Evolutionary conservation across 2,888 invertebrate genomes (phyloP).

Genomic region (Acronicta alni): DNA sequence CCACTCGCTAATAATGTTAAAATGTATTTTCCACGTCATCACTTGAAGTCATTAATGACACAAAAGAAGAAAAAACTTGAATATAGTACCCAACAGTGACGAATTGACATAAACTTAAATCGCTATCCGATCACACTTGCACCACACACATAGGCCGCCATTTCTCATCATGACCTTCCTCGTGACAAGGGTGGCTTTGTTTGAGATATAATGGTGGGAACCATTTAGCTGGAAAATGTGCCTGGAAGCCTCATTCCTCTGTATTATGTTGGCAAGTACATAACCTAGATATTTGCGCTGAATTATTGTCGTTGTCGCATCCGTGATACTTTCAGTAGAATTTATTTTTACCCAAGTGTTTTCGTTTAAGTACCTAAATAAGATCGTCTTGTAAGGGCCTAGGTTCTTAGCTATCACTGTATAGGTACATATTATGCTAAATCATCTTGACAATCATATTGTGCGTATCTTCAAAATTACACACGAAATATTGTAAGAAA

Average conservation of each 20-base stretch:
- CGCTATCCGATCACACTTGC: constrained; percentile 36
- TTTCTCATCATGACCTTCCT: constrained; percentile 82
- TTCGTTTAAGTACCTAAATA: background rate
- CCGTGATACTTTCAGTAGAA: constrained; percentile 24
- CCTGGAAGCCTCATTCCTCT: constrained; percentile 66
- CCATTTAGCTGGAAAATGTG: constrained; percentile 79
- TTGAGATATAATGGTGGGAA: constrained; percentile 78
- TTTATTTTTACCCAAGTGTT: constrained; percentile 5
- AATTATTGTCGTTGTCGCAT: constrained; percentile 45
- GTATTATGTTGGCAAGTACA: constrained; percentile 47
- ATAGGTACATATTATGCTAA: too few relatives aligned
- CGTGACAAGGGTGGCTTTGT: constrained; percentile 82
- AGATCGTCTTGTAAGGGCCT: too few relatives aligned
- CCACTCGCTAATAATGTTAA: too few relatives aligned
- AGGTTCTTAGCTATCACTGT: too few relatives aligned
- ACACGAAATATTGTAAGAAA: too few relatives aligned
- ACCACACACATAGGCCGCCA: constrained; percentile 63
- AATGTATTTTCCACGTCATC: too few relatives aligned
- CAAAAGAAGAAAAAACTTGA: too few relatives aligned
- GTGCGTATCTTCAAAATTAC: too few relatives aligned
- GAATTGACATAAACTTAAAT: background rate
- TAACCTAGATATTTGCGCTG: constrained; percentile 52
- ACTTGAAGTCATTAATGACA: too few relatives aligned
- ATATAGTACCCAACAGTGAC: too few relatives aligned
- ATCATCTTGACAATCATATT: too few relatives aligned